Conservation (phyloP, 2,113 vertebrate species). For the Xiphophorus hellerii region DNA sequence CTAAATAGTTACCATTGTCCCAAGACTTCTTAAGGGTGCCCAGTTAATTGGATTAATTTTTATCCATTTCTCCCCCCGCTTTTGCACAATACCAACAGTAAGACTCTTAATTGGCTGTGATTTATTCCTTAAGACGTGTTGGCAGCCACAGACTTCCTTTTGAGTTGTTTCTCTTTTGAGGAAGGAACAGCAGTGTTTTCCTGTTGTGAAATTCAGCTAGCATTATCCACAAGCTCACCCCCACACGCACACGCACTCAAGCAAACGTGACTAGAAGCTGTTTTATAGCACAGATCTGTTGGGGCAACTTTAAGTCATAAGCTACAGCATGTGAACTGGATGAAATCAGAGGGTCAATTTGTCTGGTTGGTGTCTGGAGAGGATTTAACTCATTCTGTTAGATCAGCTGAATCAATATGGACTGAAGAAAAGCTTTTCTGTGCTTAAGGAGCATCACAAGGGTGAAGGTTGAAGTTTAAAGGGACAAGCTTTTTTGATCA, state of each 20-base stretch:
- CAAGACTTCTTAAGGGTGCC: slow-evolving; percentile 29
- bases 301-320: not conserved
- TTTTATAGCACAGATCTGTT: not conserved
- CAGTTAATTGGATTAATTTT: slow-evolving; percentile 68
- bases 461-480: not conserved
- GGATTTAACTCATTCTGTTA: slow-evolving; percentile 8
- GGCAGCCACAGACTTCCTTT: slow-evolving; percentile 27
- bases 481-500: not conserved
- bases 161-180: slow-evolving; percentile 39
- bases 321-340: not conserved
- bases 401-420: slow-evolving; percentile 17
- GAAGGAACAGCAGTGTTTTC: slow-evolving; percentile 62
- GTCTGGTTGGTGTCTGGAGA: not conserved
- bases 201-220: slow-evolving; percentile 64
- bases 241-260: not conserved
- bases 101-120: slow-evolving; percentile 62
- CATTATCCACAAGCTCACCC: slow-evolving; percentile 5
- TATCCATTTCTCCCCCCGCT: slow-evolving; percentile 1
- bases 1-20: slow-evolving; percentile 60
- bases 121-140: slow-evolving; percentile 53
- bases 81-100: slow-evolving; percentile 43
- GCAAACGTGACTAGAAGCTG: not conserved
- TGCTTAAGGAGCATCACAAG: not conserved
- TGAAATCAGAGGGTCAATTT: slow-evolving; percentile 1
- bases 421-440: slow-evolving; percentile 10